Evolutionary conservation across 2,797 vertebrate genomes (phyloP).

Genomic region (Lepus townsendii): DNA sequence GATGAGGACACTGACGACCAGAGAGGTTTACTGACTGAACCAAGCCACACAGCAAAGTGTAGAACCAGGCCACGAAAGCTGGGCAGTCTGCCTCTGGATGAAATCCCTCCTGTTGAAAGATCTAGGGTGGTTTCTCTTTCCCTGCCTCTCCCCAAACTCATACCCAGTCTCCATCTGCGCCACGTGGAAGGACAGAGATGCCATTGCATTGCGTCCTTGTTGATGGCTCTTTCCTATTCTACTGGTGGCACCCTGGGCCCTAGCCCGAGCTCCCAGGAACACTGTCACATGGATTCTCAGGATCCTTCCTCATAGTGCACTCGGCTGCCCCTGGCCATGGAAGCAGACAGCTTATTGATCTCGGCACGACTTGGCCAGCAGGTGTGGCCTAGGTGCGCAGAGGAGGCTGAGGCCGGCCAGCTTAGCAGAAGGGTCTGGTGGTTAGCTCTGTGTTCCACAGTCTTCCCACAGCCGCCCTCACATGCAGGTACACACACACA

Average conservation of each 20-base stretch:
- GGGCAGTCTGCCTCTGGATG: not conserved
- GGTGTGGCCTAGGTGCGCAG: not conserved
- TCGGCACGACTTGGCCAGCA: not conserved
- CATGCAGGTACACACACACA: not conserved
- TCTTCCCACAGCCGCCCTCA: not conserved
- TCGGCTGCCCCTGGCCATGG: not conserved
- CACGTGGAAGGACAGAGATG: not conserved
- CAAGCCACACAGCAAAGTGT: conserved; percentile 36
- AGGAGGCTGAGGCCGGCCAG: not conserved
- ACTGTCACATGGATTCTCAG: not conserved
- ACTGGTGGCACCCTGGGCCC: not conserved
- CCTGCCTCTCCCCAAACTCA: not conserved
- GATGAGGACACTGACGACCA: conserved; percentile 4
- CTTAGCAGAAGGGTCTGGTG: not conserved
- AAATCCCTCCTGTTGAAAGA: conserved; percentile 51
- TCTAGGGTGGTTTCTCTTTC: conserved; percentile 41
- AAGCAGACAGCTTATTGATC: not conserved
- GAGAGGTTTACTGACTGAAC: conserved; percentile 22
- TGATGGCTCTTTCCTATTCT: not conserved
- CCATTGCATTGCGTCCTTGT: not conserved
- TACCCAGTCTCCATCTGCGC: not conserved
- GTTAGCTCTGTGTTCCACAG: not conserved
- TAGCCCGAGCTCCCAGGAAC: not conserved
- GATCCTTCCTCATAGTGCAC: not conserved
- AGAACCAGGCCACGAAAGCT: not conserved